Base-by-base conservation (phyloP, 2,888 invertebrate species). In the Drosophila histrio region DNA sequence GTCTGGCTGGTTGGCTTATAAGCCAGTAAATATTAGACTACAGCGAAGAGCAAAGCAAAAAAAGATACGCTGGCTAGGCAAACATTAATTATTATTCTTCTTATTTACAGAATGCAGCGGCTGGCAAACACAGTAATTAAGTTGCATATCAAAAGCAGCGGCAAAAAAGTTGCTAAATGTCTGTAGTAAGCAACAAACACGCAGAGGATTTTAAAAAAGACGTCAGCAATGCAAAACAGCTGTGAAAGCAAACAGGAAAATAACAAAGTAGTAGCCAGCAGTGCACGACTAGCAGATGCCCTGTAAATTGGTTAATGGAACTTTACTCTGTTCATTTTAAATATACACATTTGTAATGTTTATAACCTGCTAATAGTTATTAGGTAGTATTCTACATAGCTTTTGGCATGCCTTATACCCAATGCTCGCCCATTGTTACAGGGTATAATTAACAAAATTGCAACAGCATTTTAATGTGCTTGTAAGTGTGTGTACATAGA, bases 91-190 rank as follows among this genome's bases (percentile, higher is more conserved):
- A 64, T 64, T 39, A 64, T 52, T 52, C 38, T 47, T 22, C 49
- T 34, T 64, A 59, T 64, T 64, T 64, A 47, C 64, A 44, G 52
- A 62, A 59, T 59, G 59, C 53, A 47, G 26, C 32, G 39, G 19
- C 46, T 38, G 57, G 57, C 41, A 56, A 57, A 72, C 67, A 49
- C 34, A 46, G 75, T 77, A 77, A 77, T 77, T 77, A 78, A 77
- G 76, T 75, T 78, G 77, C 59, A 76, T 69, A 73, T 77, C 73
- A 69, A 49, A 50, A 72, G 62, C 65, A 60, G 72, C 50, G 47
- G 67, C 53, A 65, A 54, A 71, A 77, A 77, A 79, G 65, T 77
- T 77, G 66, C 63, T 63, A 71, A 78, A 78, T 78, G 66, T 61
- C 54, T 78, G 76, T 44, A 75, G 76, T 44, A 75, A 77, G 64